A percentile compares a stretch with the other conserved stretches of the same genome.
These are phyloP conservation scores for Chrysolina haemoptera DNA, from an alignment of 2,888 invertebrate genomes.

Conservation along the genomic window DNA sequence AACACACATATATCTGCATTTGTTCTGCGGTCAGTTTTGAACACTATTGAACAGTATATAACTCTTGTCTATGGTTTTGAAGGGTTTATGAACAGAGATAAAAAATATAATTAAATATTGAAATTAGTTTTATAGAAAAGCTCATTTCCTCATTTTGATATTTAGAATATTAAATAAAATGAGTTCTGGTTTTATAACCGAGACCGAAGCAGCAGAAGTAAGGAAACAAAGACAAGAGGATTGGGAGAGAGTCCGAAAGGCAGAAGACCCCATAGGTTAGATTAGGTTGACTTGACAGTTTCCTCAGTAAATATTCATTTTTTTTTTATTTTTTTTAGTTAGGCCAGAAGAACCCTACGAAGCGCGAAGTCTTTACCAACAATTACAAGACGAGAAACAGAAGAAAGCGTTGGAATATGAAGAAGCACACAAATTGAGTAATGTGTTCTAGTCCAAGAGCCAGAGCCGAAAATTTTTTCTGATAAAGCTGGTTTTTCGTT, in stretches of 20 bases:
- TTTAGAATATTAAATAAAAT: constrained; percentile 67
- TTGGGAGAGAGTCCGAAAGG: constrained; percentile 95
- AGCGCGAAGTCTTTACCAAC: constrained; percentile 89
- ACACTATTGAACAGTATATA: too few species aligned
- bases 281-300: constrained; percentile 25
- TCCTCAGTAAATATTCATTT: constrained; percentile 34
- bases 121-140: too few species aligned
- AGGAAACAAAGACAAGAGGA: constrained; percentile 90
- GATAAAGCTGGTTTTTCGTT: too few species aligned
- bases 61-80: too few species aligned
- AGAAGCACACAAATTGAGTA: constrained; percentile 96
- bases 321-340: constrained; percentile 72
- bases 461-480: too few species aligned
- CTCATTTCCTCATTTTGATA: too few species aligned
- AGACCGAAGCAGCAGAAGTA: constrained; percentile 87
- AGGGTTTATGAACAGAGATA: too few species aligned
- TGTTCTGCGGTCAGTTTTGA: too few species aligned
- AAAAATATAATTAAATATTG: too few species aligned
- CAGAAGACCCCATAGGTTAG: constrained; percentile 90
- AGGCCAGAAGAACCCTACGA: constrained; percentile 91
- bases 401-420: constrained; percentile 95
- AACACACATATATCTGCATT: too few species aligned
- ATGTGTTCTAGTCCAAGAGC: too few species aligned
- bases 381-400: constrained; percentile 92
- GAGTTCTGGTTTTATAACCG: constrained; percentile 95